Base-by-base conservation (phyloP, 2,797 vertebrate genomes). In the Sphenodon punctatus region DNA sequence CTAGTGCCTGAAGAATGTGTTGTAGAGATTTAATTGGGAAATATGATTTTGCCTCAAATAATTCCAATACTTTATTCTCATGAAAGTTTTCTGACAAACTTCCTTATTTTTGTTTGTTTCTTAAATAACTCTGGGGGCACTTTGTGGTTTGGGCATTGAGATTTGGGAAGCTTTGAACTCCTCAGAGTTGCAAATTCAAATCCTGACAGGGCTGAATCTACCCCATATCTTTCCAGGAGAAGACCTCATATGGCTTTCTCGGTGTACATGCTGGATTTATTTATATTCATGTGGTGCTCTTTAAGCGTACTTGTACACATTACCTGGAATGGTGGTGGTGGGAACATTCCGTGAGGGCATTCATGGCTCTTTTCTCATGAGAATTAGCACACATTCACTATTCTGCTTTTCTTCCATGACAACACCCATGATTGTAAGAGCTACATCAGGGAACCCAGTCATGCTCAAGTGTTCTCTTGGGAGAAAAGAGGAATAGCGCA, bases 71-170 rank as follows among this genome's bases (percentile, higher is more conserved):
- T 90, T 83, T 66, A 71, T 91, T 34, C 2, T 90, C 84, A 90
- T 88, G 82, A 86, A 89, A 79, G 82, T 75, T 86, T 93, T 85
- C 84, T 90, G 88, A 91, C 82, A 86, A 83, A 85, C 55, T 89
- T 90, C 88, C 86, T 86, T 88, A 91, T 88, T 91, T 80, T 73
- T n/a, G 74, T 89, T 90, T 81, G 80, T 88, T 83, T 88, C 85
- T 88, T 83, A 88, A 88, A 56, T 66, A 84, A 71, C 60, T 74
- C 69, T 67, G 2, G 5, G 56, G 80, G 76, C 42, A 78, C 27
- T 67, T 75, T 20, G 55, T 68, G 79, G 79, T 84, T 90, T 88
- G 86, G 85, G 71, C 89, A 79, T 75, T 76, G 66, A 80, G 84
- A 92, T 88, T 82, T 92, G 85, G 88, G 86, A 88, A n/a, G n/a